Evolutionary conservation across 2,888 invertebrate species (phyloP).

Genomic region (Drosophila subsilvestris): DNA sequence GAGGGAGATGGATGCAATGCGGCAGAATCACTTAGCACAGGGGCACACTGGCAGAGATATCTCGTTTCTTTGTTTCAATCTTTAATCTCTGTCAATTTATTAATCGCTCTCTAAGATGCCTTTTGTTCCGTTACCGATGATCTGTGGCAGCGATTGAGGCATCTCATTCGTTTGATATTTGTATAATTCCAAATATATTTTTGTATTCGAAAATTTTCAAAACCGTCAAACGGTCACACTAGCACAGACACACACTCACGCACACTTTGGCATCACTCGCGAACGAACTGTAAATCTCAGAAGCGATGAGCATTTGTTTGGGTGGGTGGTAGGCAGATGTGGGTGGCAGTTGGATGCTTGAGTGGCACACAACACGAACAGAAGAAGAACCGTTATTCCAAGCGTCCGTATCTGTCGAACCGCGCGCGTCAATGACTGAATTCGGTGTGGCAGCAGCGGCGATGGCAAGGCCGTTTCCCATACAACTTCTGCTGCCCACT

Average conservation of each 20-base stretch:
- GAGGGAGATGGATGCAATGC: background rate
- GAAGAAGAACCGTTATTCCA: conserved; percentile 21
- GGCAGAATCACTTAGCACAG: background rate
- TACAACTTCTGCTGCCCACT: background rate
- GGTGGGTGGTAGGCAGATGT: background rate
- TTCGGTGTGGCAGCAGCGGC: conserved; percentile 1
- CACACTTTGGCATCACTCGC: conserved; percentile 7
- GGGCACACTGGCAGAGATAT: conserved; percentile 6
- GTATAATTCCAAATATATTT: conserved; percentile 5
- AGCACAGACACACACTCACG: conserved; percentile 13
- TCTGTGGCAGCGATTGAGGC: conserved; percentile 4
- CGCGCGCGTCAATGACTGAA: conserved; percentile 76
- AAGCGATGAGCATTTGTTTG: background rate
- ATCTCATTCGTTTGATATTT: conserved; percentile 2
- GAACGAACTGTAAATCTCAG: conserved; percentile 1
- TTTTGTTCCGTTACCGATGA: conserved; percentile 32
- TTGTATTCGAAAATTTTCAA: conserved; percentile 4
- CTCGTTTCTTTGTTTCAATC: background rate
- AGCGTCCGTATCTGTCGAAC: conserved; percentile 65
- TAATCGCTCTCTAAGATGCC: conserved; percentile 11
- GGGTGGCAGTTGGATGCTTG: background rate
- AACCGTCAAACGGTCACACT: conserved; percentile 1
- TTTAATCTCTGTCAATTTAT: background rate
- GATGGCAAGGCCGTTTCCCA: background rate
- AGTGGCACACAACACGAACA: conserved; percentile 13